Percentiles rank a stretch among this genome's conserved stretches.
phyloP scores from a whole-genome alignment of 2,888 invertebrate genomes.

The Ormyrus labotus region DNA sequence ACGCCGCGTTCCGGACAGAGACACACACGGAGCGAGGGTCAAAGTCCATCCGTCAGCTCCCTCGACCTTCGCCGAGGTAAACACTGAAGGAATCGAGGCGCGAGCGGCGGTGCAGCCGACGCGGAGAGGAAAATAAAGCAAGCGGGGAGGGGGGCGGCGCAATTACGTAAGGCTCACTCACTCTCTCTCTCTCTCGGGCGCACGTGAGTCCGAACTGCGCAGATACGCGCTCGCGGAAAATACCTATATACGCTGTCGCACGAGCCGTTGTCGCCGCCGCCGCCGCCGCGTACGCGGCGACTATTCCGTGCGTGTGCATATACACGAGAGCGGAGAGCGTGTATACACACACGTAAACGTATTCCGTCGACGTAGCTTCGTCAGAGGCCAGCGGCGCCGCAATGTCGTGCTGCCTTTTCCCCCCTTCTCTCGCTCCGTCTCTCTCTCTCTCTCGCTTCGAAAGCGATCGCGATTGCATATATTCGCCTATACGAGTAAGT shows the following conservation, averaged over 20 bases:
- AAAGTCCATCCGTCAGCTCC: no score
- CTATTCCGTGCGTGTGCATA: background rate
- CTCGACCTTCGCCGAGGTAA: no score
- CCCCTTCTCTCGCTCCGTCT: background rate
- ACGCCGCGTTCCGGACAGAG: no score
- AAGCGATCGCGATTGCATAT: background rate
- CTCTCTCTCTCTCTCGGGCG: constrained; percentile 33
- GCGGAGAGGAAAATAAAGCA: no score
- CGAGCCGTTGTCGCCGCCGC: background rate
- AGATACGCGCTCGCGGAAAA: constrained; percentile 18
- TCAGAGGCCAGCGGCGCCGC: constrained; percentile 40
- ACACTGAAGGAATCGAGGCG: no score
- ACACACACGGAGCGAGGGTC: no score
- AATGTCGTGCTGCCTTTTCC: constrained; percentile 14
- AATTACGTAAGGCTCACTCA: no score
- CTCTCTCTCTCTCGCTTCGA: constrained; percentile 17
- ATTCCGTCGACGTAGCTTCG: constrained; percentile 21
- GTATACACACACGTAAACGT: background rate
- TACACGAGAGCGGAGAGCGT: background rate
- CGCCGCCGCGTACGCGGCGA: background rate
- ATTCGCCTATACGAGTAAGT: background rate
- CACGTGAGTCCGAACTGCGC: background rate
- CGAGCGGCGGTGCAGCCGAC: no score
- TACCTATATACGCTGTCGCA: background rate
- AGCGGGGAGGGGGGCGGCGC: no score